Evolutionary conservation across 2,797 vertebrate species (phyloP), one percentile per base, ranked within the genome.

Genomic region (Echeneis naucrates): DNA sequence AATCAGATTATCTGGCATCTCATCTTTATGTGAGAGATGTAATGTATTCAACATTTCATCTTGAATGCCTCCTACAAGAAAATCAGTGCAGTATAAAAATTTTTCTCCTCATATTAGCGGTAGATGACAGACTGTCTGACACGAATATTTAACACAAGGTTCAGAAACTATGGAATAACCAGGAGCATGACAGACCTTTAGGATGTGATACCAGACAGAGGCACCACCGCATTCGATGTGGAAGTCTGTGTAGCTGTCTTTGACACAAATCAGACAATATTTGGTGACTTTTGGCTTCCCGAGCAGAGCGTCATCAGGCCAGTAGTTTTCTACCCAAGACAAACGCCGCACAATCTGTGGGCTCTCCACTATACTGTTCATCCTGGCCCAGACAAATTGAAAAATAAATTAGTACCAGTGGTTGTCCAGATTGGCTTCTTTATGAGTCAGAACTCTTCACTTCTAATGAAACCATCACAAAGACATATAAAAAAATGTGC

Each of bases 211-310:
- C 97, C 98, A 99, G 17, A 97, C 96, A 0, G 98, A 99, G 58
- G 98, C 96, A 0, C 98, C 98, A 0, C 97, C 98, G 0, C 96
- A 98, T 89, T 98, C 98, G 12, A 99, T 98, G 91, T 99, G 98
- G 89, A 99, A 99, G 91, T 99, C 97, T 0, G 98, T 99, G 90
- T 99, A 99, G 90, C 98, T 99, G 94, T 99, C 98, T 91, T 99
- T 99, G 56, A 99, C 97, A 0, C 98, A 98, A 90, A 99, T 98
- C 68, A 98, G 94, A 93, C 97, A 99, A 92, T 99, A 99, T 92
- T 99, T 98, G 73, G 96, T 97, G 88, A 99, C 98, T 93, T 98
- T 97, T 38, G 98, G 98, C 84, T 99, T 99, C 23, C 96, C 98
- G 4, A 99, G 95, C 74, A 99, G 90, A 19, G 97, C 97, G 0